Evolutionary conservation across 2,888 invertebrate genomes (phyloP).

Genomic region (Micoletzkya japonica): DNA sequence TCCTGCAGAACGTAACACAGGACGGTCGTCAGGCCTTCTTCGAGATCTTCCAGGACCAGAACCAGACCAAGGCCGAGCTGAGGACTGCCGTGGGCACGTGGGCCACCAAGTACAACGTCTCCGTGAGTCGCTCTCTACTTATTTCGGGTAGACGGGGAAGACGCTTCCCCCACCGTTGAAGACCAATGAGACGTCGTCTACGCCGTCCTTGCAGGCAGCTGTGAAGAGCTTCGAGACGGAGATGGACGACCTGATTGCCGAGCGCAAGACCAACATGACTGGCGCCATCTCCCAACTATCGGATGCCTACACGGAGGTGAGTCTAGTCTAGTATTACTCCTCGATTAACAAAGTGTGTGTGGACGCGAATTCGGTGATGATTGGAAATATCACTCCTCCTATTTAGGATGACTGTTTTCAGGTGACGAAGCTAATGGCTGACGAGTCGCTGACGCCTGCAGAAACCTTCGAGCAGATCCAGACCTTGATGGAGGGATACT

Average conservation of each 20-base stretch:
- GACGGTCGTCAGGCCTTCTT: slow-evolving; percentile 4
- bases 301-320: neutral
- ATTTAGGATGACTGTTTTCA: neutral
- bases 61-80: slow-evolving; percentile 8
- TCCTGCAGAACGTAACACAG: slow-evolving; percentile 7
- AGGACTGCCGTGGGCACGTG: neutral
- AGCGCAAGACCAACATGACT: slow-evolving; percentile 8
- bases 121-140: neutral
- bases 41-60: slow-evolving; percentile 18
- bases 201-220: neutral
- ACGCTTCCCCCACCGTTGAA: neutral
- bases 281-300: neutral
- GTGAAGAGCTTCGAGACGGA: slow-evolving; percentile 4
- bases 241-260: neutral
- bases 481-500: neutral
- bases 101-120: slow-evolving; percentile 1
- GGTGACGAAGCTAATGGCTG: neutral
- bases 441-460: slow-evolving; percentile 6
- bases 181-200: neutral
- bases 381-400: neutral
- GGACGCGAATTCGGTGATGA: neutral
- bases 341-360: too few species aligned
- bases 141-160: neutral
- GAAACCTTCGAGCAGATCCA: slow-evolving; percentile 1
- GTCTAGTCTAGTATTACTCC: too few species aligned